Base-by-base conservation (phyloP, 2,113 vertebrate genomes). In the Tetraodon nigroviridis region DNA sequence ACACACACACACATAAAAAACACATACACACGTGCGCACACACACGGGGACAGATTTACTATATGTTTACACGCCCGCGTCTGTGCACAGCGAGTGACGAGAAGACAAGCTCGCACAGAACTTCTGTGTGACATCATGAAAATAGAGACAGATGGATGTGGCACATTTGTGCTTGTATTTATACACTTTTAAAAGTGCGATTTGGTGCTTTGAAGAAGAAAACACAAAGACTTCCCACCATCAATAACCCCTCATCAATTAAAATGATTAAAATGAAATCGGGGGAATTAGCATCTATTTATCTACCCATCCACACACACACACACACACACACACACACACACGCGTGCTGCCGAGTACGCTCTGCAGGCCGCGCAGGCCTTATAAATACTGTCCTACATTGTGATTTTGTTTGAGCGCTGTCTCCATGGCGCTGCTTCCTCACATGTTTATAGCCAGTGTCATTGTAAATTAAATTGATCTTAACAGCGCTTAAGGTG, bases 381-480 rank as follows among this genome's bases (percentile, higher is more conserved):
- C 86, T 86, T 91, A 88, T 91, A 91, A 92, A 91, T 89, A 89
- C 84, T 74, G 70, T 79, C 65, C 84, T 61, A 85, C 89, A 80
- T 80, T 92, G 89, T 92, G 90, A 89, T 90, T 90, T 79, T 92
- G 89, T 92, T 91, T 92, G 86, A 90, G 85, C 75, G 44, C 63
- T 24, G 87, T 92, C 82, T 79, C 88, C 88, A 92, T 92, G 89
- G 90, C 42, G 83, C 89, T 85, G 87, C 79, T 90, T 92, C 86
- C 88, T 89, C 76, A 82, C 82, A 79, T 91, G 90, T 90, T 91
- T 91, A 92, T 77, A 92, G 80, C 81, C 82, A 74, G 84, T 83
- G 88, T 81, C 75, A 69, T 89, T 88, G 88, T 92, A 92, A 91
- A 92, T 91, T 90, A 86, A 88, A 89, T 80, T 53, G 84, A 85